These are phyloP conservation scores for Agriopis marginaria DNA, from an alignment of 2,888 invertebrate genomes.

Conservation along the genomic window DNA sequence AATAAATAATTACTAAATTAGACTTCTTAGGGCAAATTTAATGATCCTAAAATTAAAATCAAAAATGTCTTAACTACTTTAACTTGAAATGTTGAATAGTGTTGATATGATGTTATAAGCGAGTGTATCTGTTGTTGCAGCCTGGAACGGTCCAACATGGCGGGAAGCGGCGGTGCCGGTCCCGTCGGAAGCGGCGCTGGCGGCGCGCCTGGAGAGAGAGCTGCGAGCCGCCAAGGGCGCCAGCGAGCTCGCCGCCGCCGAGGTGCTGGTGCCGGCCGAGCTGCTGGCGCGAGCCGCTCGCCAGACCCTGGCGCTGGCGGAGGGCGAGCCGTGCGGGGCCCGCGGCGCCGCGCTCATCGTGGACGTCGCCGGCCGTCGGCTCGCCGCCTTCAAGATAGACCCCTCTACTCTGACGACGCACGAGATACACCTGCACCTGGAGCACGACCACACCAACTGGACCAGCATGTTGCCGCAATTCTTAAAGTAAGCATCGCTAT, in stretches of 20 bases:
- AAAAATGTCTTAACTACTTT: too few species aligned
- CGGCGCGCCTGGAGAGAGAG: slow-evolving; percentile 91
- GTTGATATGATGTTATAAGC: too few species aligned
- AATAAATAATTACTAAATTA: background rate
- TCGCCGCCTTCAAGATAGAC: slow-evolving; percentile 95
- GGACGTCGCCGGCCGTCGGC: slow-evolving; percentile 91
- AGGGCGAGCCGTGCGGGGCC: slow-evolving; percentile 96
- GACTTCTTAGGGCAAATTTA: background rate
- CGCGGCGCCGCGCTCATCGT: slow-evolving; percentile 95
- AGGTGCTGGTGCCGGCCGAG: slow-evolving; percentile 94
- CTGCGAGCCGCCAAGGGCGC: slow-evolving; percentile 93
- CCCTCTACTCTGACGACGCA: slow-evolving; percentile 95
- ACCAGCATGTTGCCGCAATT: slow-evolving; percentile 95
- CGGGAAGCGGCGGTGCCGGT: slow-evolving; percentile 81
- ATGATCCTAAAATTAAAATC: too few species aligned
- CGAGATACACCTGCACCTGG: slow-evolving; percentile 95
- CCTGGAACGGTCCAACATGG: slow-evolving; percentile 81
- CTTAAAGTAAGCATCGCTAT: slow-evolving; percentile 90
- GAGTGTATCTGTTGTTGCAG: slow-evolving; percentile 66
- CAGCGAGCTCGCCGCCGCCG: slow-evolving; percentile 92
- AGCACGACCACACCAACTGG: slow-evolving; percentile 95
- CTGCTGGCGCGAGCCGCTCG: slow-evolving; percentile 92
- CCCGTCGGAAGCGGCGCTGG: slow-evolving; percentile 89
- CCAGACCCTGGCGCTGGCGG: slow-evolving; percentile 93
- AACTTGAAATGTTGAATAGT: too few species aligned